Conservation (phyloP, 2,797 vertebrate genomes). For the Mormyrops attenuatus region DNA sequence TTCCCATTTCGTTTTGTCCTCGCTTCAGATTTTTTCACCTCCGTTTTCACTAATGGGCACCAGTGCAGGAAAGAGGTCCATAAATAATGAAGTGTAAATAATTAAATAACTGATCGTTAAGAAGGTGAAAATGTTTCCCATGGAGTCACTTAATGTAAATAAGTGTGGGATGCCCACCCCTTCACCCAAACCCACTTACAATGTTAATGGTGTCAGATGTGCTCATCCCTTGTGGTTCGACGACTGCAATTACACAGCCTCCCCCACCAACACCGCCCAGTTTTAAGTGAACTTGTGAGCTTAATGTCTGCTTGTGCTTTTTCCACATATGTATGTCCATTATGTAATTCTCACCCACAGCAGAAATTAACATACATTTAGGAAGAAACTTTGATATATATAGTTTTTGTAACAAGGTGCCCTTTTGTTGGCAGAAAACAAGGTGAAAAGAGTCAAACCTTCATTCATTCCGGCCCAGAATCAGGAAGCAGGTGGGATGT, state of each 20-base stretch:
- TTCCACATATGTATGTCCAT: background rate
- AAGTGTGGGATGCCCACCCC: background rate
- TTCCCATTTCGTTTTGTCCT: background rate
- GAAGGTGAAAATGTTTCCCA: slow-evolving; percentile 23
- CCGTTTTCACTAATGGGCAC: slow-evolving; percentile 35
- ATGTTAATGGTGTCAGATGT: slow-evolving; percentile 20
- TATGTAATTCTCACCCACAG: background rate
- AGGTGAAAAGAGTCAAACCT: background rate
- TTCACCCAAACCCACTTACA: background rate
- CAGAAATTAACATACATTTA: background rate
- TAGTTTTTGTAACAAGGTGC: background rate
- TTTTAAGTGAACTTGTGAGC: background rate
- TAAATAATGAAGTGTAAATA: slow-evolving; percentile 26
- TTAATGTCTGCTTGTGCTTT: background rate
- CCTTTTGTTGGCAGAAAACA: background rate
- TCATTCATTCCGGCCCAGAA: background rate
- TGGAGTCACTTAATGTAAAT: background rate
- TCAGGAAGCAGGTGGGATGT: background rate
- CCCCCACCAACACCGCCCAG: background rate
- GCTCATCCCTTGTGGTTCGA: background rate
- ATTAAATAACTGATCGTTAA: slow-evolving; percentile 24
- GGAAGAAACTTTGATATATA: background rate
- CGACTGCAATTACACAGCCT: background rate
- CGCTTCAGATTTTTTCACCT: background rate
- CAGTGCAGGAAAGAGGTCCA: slow-evolving; percentile 8